Evolutionary conservation across 2,797 vertebrate genomes (phyloP), one percentile per base, ranked within the genome.

Genomic region (Parauchenoglanis ngamensis): DNA sequence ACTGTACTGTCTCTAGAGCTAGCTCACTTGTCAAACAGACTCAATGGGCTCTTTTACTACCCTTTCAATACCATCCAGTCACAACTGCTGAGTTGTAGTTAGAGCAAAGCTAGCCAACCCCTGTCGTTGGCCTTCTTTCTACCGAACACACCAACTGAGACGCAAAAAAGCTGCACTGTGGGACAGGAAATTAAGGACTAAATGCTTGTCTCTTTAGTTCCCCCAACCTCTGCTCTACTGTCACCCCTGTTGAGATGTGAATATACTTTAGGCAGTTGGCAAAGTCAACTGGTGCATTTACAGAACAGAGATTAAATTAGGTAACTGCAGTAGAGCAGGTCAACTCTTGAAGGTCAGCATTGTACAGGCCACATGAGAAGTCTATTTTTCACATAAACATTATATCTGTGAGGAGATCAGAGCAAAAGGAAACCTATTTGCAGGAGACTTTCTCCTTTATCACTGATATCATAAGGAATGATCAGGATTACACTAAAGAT

Each of bases 1-100:
- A 95, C 95, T 96, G 95, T 95, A 96, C 95, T 95, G 95, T 96
- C 95, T 96, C 96, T 96, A 95, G 95, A 95, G 92, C 94, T 93
- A 94, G 95, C 95, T 93, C 95, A 96, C 96, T 96, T 96, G 95
- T 96, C 95, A 96, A 92, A 57, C 84, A 89, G 92, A 93, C 91
- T 96, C 95, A 96, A 96, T 94, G 94, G 90, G 35, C 83, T 93
- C 91, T 92, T 94, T 94, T 95, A 90, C 94, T 92, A 94, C 89
- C 91, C 91, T 95, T 95, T 95, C 94, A 95, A 92, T 89, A 92
- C 92, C 65, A 91, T 92, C 90, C 92, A 93, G 94, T 94, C 94
- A 92, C 86, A 94, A 93, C 94, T 94, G 93, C 94, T 94, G 94
- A 94, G 94, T 93, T 92, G 91, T 92, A 92, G 93, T 93, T 91